Evolutionary conservation across 2,888 invertebrate species (phyloP), one percentile per base, ranked within the genome.

Genomic region (Biston stratarius): DNA sequence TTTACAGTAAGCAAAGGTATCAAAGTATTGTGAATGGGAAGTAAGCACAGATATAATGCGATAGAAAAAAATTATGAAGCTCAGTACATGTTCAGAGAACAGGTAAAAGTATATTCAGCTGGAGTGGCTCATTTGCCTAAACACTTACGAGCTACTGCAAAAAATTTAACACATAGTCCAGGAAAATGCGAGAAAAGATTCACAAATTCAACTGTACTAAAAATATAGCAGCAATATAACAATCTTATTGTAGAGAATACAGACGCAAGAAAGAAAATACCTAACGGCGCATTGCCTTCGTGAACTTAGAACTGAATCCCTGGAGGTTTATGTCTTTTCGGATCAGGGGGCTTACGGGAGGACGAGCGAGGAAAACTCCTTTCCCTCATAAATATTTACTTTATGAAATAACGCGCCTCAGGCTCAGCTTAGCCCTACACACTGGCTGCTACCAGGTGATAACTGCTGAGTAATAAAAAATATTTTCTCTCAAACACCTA

Each of bases 361-460:
- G 87, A 90, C 88, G 89, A 85, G 84, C 83, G 86, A 79, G 58
- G 82, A 83, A 83, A 90, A 88, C 89, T 88, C 89, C 87, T 87
- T 87, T 86, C 82, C 83, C 89, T 92, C 91, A 93, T 92, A 94
- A 93, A 94, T 94, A 94, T 94, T 93, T 94, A 93, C 92, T 89
- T 90, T 92, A 93, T 90, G 90, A 93, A 92, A 93, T 91, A 92
- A 92, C 89, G 83, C 84, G 86, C 86, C 85, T 83, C 75, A 76
- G 86, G 89, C 86, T 86, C 81, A 83, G 86, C 90, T 90, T 84
- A 88, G 86, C 68, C 74, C 63, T 79, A 87, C 85, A 85, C 81
- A 85, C 85, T 79, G 84, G 75, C 84, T 89, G 89, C 79, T 77
- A 81, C 79, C 88, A 89, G 90, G 90, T 91, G 91, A 89, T 90